These are phyloP conservation scores for Eilema caniola DNA, from an alignment of 2,888 invertebrate genomes.

Conservation along the genomic window DNA sequence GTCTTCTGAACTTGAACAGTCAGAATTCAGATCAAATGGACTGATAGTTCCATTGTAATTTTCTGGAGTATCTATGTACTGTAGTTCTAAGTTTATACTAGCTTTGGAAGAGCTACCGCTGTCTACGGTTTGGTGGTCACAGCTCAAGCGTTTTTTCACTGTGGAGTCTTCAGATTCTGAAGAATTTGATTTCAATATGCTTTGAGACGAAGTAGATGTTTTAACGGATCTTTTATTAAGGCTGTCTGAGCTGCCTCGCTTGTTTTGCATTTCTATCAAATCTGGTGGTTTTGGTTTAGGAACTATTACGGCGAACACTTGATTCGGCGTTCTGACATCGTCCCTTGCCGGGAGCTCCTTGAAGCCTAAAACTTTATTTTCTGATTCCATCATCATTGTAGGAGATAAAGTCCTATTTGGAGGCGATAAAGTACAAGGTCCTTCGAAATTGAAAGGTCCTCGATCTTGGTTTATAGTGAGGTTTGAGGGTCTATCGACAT, in stretches of 20 bases:
- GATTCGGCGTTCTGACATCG: slow-evolving; percentile 63
- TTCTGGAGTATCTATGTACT: slow-evolving; percentile 76
- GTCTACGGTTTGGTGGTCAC: slow-evolving; percentile 80
- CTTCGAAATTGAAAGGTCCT: slow-evolving; percentile 69
- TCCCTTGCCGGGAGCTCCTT: slow-evolving; percentile 75
- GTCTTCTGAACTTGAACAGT: slow-evolving; percentile 83
- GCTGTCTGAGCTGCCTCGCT: slow-evolving; percentile 73
- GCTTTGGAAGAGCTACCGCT: slow-evolving; percentile 77
- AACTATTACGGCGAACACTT: slow-evolving; percentile 83
- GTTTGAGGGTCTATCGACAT: slow-evolving; percentile 70
- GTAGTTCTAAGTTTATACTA: slow-evolving; percentile 76
- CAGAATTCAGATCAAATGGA: slow-evolving; percentile 72
- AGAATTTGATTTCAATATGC: slow-evolving; percentile 74
- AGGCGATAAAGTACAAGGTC: slow-evolving; percentile 76
- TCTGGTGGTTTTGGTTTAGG: slow-evolving; percentile 74
- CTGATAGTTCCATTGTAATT: slow-evolving; percentile 66
- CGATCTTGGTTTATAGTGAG: slow-evolving; percentile 68
- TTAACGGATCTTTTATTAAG: slow-evolving; percentile 68
- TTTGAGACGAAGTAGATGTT: slow-evolving; percentile 75
- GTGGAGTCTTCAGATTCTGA: slow-evolving; percentile 82
- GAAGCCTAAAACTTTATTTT: slow-evolving; percentile 81
- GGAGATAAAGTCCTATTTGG: slow-evolving; percentile 82
- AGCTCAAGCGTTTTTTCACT: slow-evolving; percentile 76
- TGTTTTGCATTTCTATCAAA: slow-evolving; percentile 61
- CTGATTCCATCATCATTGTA: slow-evolving; percentile 73